These are phyloP conservation scores for Mustela nigripes DNA, from an alignment of 2,113 vertebrate genomes.

Conservation along the genomic window DNA sequence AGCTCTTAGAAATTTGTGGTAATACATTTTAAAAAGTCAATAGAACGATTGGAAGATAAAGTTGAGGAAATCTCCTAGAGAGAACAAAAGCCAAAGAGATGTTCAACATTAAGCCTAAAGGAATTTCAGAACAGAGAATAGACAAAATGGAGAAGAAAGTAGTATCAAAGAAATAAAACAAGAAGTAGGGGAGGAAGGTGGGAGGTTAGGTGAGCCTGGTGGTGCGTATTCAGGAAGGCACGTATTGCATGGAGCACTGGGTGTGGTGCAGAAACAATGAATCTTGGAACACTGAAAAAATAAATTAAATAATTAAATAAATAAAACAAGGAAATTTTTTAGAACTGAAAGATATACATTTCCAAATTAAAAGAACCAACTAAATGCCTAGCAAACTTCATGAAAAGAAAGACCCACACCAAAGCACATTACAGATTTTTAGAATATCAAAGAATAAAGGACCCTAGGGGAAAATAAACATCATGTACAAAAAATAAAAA, in stretches of 20 bases:
- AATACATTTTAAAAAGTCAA: neutral
- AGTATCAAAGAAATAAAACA: neutral
- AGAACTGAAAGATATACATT: neutral
- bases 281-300: too few species aligned
- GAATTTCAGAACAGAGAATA: neutral
- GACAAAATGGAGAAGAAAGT: neutral
- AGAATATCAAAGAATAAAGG: neutral
- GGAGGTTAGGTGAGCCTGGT: too few species aligned
- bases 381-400: neutral
- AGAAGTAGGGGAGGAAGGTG: too few species aligned
- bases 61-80: neutral
- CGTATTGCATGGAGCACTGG: too few species aligned
- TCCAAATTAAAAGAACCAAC: neutral
- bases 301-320: too few species aligned
- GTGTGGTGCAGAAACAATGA: too few species aligned
- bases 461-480: neutral
- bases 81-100: neutral
- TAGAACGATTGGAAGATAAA: neutral
- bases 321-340: neutral
- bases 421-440: constrained; percentile 3
- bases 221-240: too few species aligned
- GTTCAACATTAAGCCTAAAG: neutral
- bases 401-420: neutral
- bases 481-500: neutral
- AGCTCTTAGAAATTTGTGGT: neutral